Evolutionary conservation across 2,113 vertebrate species (phyloP).

Genomic region (Myotis lucifugus): DNA sequence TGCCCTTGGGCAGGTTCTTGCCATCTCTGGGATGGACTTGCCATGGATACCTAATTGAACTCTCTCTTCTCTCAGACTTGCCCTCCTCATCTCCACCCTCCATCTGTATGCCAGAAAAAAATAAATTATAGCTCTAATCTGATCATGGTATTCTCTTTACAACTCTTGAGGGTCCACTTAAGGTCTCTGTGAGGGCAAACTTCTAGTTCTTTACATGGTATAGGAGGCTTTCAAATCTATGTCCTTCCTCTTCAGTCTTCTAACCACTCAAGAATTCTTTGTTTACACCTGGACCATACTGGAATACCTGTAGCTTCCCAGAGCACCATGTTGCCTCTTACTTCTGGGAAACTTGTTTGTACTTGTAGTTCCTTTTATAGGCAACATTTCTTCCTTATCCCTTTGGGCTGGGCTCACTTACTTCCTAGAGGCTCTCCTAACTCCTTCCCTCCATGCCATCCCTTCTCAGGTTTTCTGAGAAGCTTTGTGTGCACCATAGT

Average conservation of each 20-base stretch:
- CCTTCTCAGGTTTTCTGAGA: neutral
- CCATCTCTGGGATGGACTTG: neutral
- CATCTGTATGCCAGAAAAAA: neutral
- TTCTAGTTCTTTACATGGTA: neutral
- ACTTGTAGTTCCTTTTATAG: neutral
- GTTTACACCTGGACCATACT: neutral
- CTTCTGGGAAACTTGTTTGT: neutral
- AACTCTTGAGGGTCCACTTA: neutral
- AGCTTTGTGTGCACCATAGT: neutral
- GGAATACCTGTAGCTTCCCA: neutral
- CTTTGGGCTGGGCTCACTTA: neutral
- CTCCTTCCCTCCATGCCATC: neutral
- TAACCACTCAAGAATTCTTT: neutral
- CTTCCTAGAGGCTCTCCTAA: neutral
- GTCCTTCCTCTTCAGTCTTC: neutral
- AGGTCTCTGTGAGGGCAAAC: neutral
- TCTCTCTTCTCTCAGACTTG: neutral
- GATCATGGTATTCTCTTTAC: neutral
- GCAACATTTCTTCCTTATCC: neutral
- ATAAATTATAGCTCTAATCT: neutral
- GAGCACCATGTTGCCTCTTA: neutral
- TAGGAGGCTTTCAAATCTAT: neutral
- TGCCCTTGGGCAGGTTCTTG: neutral
- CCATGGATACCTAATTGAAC: neutral
- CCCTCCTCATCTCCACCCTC: neutral